Conservation (phyloP, 2,113 vertebrate genomes). For the Otolemur garnettii region DNA sequence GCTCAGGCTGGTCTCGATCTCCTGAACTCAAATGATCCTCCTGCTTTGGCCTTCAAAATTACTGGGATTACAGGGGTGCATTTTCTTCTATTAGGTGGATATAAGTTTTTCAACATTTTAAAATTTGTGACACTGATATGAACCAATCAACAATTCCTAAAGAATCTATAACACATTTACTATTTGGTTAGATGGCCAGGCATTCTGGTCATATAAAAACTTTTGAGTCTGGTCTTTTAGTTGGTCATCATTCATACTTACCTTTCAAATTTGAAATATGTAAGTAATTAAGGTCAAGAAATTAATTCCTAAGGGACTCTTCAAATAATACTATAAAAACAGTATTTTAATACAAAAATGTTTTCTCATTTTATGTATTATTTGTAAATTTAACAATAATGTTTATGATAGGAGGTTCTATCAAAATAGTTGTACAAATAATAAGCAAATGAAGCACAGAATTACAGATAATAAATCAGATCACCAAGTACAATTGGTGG, state of each 20-base stretch:
- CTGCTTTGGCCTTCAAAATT: no score
- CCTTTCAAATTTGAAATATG: slow-evolving; percentile 17
- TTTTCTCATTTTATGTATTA: background rate
- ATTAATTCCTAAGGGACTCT: background rate
- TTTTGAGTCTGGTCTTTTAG: background rate
- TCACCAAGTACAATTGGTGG: background rate
- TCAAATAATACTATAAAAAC: background rate
- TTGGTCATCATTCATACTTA: background rate
- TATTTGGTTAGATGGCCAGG: background rate
- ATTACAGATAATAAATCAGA: background rate
- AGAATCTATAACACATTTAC: background rate
- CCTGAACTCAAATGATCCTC: no score
- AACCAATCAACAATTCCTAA: background rate
- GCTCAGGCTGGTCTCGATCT: no score
- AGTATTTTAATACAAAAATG: background rate
- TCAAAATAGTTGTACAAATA: background rate
- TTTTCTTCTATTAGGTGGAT: background rate
- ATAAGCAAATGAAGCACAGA: background rate
- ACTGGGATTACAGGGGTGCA: background rate
- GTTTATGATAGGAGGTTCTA: background rate
- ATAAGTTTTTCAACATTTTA: background rate
- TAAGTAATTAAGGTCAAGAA: background rate
- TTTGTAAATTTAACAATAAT: background rate
- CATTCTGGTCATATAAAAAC: background rate
- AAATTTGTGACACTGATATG: slow-evolving; percentile 32